phyloP scores from a whole-genome alignment of 2,797 vertebrate genomes.

The Enteromius afrohamiltoni region DNA sequence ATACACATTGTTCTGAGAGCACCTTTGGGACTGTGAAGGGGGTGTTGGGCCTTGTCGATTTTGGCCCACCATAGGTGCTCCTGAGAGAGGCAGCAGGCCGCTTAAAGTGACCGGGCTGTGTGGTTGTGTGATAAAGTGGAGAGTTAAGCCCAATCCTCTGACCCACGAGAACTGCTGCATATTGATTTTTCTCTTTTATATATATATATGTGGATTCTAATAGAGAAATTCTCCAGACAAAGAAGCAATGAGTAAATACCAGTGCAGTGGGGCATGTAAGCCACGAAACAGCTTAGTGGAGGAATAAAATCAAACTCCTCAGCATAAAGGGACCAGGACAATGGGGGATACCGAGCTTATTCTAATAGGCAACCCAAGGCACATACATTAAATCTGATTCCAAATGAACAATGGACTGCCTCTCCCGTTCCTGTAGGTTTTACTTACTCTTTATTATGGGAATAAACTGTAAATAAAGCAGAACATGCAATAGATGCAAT shows the following conservation, averaged over 20 bases:
- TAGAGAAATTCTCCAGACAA: slow-evolving; percentile 57
- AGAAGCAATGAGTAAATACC: slow-evolving; percentile 59
- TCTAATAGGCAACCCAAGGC: slow-evolving; percentile 25
- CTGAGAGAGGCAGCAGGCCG: slow-evolving; percentile 67
- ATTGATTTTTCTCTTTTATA: slow-evolving; percentile 66
- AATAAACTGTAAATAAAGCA: slow-evolving; percentile 1
- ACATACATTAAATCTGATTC: slow-evolving; percentile 30
- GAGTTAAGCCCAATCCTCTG: slow-evolving; percentile 28
- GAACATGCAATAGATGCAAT: not conserved
- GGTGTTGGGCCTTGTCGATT: slow-evolving; percentile 53
- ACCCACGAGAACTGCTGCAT: slow-evolving; percentile 64
- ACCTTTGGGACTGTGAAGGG: slow-evolving; percentile 65
- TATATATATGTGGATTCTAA: slow-evolving; percentile 62
- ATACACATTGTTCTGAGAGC: slow-evolving; percentile 66
- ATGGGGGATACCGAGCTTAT: slow-evolving; percentile 40
- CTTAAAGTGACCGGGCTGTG: slow-evolving; percentile 59
- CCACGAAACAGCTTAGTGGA: slow-evolving; percentile 52
- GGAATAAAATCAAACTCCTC: slow-evolving; percentile 52
- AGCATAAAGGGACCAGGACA: slow-evolving; percentile 46
- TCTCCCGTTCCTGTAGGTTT: not conserved
- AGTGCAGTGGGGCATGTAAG: slow-evolving; percentile 60
- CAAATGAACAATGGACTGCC: slow-evolving; percentile 28
- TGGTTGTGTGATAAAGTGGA: slow-evolving; percentile 61
- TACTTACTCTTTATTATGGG: not conserved
- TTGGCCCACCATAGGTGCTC: slow-evolving; percentile 66